Evolutionary conservation across 1,140 invertebrate genomes (phyloP).

Genomic region (Halictus rubicundus): DNA sequence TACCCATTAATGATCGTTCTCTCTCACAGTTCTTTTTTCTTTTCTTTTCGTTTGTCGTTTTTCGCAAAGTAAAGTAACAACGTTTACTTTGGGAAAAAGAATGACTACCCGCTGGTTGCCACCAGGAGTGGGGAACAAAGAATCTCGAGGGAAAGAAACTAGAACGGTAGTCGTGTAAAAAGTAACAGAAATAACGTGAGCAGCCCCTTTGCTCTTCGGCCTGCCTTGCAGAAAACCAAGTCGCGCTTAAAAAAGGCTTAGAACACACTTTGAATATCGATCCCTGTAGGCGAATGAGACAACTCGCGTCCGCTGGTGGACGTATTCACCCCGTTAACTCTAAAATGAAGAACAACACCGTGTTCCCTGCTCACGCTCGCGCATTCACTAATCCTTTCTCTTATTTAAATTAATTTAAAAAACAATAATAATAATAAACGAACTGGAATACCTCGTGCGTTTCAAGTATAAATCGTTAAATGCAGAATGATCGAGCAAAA

Average conservation of each 20-base stretch:
- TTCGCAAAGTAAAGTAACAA: slow-evolving; percentile 15
- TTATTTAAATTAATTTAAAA: slow-evolving; percentile 26
- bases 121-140: slow-evolving; percentile 1
- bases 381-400: slow-evolving; percentile 13
- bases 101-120: slow-evolving; percentile 10
- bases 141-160: slow-evolving; percentile 21
- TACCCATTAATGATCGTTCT: slow-evolving; percentile 29
- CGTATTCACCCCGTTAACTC: slow-evolving; percentile 43
- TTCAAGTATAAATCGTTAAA: slow-evolving; percentile 11
- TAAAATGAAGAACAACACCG: slow-evolving; percentile 46
- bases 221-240: slow-evolving; percentile 61
- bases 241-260: slow-evolving; percentile 70
- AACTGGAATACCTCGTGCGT: slow-evolving; percentile 45
- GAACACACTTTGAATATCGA: slow-evolving; percentile 68
- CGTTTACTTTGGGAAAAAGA: slow-evolving; percentile 33
- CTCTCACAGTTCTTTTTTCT: not conserved
- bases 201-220: slow-evolving; percentile 55
- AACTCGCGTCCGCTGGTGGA: slow-evolving; percentile 39
- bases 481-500: slow-evolving; percentile 32
- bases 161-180: slow-evolving; percentile 24
- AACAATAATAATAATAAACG: not conserved
- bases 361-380: slow-evolving; percentile 43
- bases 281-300: slow-evolving; percentile 63
- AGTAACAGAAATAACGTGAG: slow-evolving; percentile 48
- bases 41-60: not conserved